Evolutionary conservation across 2,888 invertebrate species (phyloP), one percentile per base, ranked within the genome.

Genomic region (Ephialtes manifestator): DNA sequence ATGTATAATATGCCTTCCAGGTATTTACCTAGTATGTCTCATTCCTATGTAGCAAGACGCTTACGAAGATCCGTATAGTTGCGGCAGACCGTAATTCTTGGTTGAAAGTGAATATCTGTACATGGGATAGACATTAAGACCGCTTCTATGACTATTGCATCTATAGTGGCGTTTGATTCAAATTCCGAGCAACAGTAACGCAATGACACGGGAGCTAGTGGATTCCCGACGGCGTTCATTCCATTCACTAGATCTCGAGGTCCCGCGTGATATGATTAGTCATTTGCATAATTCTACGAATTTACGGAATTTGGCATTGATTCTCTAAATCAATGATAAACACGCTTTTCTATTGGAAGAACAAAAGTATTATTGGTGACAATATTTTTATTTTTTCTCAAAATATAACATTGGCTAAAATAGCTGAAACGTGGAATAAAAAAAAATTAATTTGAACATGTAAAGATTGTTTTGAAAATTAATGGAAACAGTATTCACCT

Each of bases 1-100:
- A 51, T 58, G 51, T 76, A 67, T 58, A 63, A 76, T 46, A 60
- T 55, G 72, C 48, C 51, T 77, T 67, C 46, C 18, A 48, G 63
- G 43, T 72, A 67, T 77, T 82, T 77, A 71, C 71, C 20, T 46
- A 39, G 35, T 51, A 67, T n/a, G 76, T 76, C 46, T 63, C 48
- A 58, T 76, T 77, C 20, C 48, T 18, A 48, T 72, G 65, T 58
- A 46, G 53, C 71, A 35, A 72, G 35, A 51, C 31, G 55, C 15
- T 68, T 11, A 31, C 24, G 28, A 18, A 46, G 55, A 55, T 77
- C 55, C 60, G 43, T 74, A 18, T 28, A 55, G 55, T 68, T 58
- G 35, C 67, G 4, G 35, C 63, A 39, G 8, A 39, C 63, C 10
- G 15, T 63, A 39, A 63, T 39, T 39, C 63, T 10, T n/a, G 63